Evolutionary conservation across 1,140 invertebrate species (phyloP).

Genomic region (Protaetia brevitarsis): DNA sequence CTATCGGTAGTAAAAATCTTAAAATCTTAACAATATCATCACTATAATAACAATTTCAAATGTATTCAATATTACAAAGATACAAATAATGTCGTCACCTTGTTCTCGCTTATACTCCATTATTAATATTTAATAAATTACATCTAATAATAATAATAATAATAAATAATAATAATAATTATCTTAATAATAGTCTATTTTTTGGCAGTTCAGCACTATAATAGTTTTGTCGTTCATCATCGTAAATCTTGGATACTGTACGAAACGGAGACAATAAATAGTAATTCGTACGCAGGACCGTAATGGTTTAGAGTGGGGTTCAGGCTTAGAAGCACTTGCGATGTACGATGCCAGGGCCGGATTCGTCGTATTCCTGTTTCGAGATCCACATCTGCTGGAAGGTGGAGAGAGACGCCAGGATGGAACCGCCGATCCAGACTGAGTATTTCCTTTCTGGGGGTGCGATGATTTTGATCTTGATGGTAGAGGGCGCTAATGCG

Average conservation of each 20-base stretch:
- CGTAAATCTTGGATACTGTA: conserved; percentile 35
- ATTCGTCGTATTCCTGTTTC: conserved; percentile 94
- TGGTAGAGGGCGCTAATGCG: conserved; percentile 78
- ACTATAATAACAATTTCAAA: conserved; percentile 13
- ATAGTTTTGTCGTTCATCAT: conserved; percentile 38
- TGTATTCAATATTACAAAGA: conserved; percentile 16
- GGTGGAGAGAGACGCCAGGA: conserved; percentile 80
- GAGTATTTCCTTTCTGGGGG: conserved; percentile 90
- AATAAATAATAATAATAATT: conserved; percentile 24
- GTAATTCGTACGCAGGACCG: not conserved
- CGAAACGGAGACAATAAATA: conserved; percentile 36
- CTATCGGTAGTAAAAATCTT: not conserved
- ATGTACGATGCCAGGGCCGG: conserved; percentile 90
- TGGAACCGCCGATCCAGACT: conserved; percentile 86
- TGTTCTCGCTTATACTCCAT: no score
- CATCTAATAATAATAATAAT: conserved; percentile 24
- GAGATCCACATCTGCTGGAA: conserved; percentile 96
- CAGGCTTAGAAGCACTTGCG: conserved; percentile 91
- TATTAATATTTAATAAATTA: not conserved
- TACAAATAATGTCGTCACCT: no score
- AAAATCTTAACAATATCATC: not conserved
- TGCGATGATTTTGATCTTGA: conserved; percentile 94
- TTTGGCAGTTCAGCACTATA: conserved; percentile 43
- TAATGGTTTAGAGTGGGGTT: not conserved
- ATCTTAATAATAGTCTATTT: conserved; percentile 28